A percentile compares a stretch with the other conserved stretches of the same genome.
These are phyloP conservation scores for Maniola jurtina DNA, from an alignment of 1,140 invertebrate species.

Conservation along the genomic window DNA sequence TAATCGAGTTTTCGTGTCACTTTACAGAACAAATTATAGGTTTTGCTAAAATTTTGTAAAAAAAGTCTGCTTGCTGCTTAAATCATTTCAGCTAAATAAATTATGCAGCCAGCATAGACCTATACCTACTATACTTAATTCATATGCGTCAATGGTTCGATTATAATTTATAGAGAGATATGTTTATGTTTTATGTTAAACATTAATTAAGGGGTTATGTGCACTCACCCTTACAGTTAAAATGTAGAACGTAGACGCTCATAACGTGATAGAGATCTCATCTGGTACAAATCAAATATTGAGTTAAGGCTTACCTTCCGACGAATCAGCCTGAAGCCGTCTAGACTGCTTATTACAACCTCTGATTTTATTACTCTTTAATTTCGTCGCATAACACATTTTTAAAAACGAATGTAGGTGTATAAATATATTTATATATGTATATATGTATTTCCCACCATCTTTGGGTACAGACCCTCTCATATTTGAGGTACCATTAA, in stretches of 20 bases:
- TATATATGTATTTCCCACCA: no score
- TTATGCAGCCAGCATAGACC: no score
- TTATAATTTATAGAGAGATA: no score
- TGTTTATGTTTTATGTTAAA: neutral
- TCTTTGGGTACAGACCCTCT: no score
- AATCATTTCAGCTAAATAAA: neutral
- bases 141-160: no score
- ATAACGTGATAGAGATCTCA: constrained; percentile 48
- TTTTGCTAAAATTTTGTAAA: constrained; percentile 4
- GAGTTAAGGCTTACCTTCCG: constrained; percentile 35
- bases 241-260: constrained; percentile 19
- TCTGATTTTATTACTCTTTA: neutral
- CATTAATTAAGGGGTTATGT: neutral
- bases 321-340: constrained; percentile 20
- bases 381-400: neutral
- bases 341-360: constrained; percentile 25
- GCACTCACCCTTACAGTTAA: constrained; percentile 1
- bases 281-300: constrained; percentile 58
- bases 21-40: constrained; percentile 14
- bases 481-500: no score
- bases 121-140: no score
- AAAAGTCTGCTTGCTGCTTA: neutral
- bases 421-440: no score
- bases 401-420: neutral
- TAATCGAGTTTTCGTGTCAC: constrained; percentile 47